Evolutionary conservation across 2,888 invertebrate genomes (phyloP), one percentile per base, ranked within the genome.

Genomic region (Apoda limacodes): DNA sequence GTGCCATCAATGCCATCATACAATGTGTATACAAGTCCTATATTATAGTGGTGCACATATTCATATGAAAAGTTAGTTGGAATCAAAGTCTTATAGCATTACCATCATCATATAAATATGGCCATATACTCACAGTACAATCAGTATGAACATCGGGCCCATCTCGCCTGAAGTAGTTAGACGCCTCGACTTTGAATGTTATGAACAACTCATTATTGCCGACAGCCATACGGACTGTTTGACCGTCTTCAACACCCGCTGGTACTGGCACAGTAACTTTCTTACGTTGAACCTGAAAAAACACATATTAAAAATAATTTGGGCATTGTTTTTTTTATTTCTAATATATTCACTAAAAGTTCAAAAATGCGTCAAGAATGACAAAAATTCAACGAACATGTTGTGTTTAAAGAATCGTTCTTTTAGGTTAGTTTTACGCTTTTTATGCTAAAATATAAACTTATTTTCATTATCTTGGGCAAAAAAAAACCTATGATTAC

Each of bases 121-220:
- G 13, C 15, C 10, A 6, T 4, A 13, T 23, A 62, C 75, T 59
- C 42, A 82, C 82, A 33, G 52, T 52, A 40, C 93, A 93, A 50
- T 98, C 95, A n/a, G 96, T 95, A 60, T 99, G 95, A 1, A 99
- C 88, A 63, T 99, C 98, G 3, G 95, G 85, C 1, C 98, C 98
- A 42, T 98, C 98, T 26, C 99, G 83, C 35, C 85, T 85, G 75
- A 98, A 99, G 60, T 94, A 93, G 40, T 85, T 87, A 10, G 96
- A 97, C 43, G 87, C 88, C 35, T 92, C 92, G 22, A 98, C 95
- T 50, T 89, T 89, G 76, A 97, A 96, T 23, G 95, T 97, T 43
- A 98, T 86, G 60, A 97, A 98, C 9, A 98, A 70, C 67, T 98
- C 98, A 56, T 92, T 92, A 48, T 83, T 87, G 9, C 96, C 97